These are phyloP conservation scores for Ophioninae sp. DNA, from an alignment of 2,888 invertebrate species.

Conservation along the genomic window DNA sequence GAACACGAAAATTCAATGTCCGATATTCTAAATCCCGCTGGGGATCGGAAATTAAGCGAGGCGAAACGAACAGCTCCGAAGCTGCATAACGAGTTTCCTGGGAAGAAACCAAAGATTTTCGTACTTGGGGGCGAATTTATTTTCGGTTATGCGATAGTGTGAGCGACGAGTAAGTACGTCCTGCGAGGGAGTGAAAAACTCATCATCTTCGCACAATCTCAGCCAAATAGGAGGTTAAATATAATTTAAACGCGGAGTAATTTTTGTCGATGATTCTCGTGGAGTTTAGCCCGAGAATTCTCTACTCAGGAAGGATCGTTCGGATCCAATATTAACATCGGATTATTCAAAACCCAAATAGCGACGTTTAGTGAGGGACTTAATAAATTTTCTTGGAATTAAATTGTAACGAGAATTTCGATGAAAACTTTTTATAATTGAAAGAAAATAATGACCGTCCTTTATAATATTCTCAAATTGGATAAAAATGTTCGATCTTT, in stretches of 20 bases:
- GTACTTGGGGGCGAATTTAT: background rate
- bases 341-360: background rate
- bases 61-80: conserved; percentile 29
- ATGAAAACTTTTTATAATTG: no score
- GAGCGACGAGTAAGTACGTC: conserved; percentile 3
- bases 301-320: background rate
- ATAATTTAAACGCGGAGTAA: background rate
- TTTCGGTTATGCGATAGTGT: conserved; percentile 9
- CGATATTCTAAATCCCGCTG: background rate
- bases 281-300: background rate
- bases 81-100: background rate
- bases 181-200: background rate
- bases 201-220: background rate
- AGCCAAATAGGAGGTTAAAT: conserved; percentile 1
- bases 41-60: background rate
- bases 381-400: background rate
- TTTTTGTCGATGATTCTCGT: background rate
- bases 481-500: no score
- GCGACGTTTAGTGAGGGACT: background rate
- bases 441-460: no score
- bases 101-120: background rate
- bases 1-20: conserved; percentile 23
- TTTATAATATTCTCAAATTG: no score
- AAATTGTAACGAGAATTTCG: background rate
- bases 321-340: background rate